Evolutionary conservation across 2,888 invertebrate genomes (phyloP), one percentile per base, ranked within the genome.

Genomic region (Marasmarcha lunaedactyla): DNA sequence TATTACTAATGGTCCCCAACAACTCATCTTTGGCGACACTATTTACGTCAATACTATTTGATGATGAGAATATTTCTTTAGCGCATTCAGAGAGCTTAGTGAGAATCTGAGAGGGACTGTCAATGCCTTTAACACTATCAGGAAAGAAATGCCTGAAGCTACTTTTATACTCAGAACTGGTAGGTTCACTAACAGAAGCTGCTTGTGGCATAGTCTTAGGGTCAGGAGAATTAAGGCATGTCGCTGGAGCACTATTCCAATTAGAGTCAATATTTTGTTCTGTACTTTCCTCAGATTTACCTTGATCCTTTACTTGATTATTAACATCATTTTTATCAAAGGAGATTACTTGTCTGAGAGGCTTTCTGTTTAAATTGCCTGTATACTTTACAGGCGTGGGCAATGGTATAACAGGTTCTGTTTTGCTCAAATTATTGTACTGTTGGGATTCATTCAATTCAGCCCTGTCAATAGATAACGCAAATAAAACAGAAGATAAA

Each of bases 401-500:
- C 11, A 89, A 84, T 45, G 88, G 87, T 57, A 94, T 92, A 33
- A 93, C 87, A 39, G 90, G 91, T 62, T 93, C 88, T 37, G 84
- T 61, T 68, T 74, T 77, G 45, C 63, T 76, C 14, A 69, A 70
- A 54, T 74, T 85, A 57, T 55, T 79, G 41, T 60, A 66, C 59
- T 71, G 85, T 52, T 74, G 73, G 66, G 74, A 83, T 67, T 87
- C 84, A 71, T 91, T 93, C 41, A 95, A 84, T 62, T 94, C 93
- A 15, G 89, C 85, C 69, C 93, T 93, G 78, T 97, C 96, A 44
- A 97, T 92, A 58, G 90, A 91, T 62, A 97, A 89, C 14, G 98
- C 97, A 83, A 98, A 98, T 48, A 97, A 84, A 59, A 97, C 92
- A 39, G 94, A 90, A 49, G 91, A 92, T 63, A 98, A 86, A 48